Evolutionary conservation across 2,797 vertebrate species (phyloP), one percentile per base, ranked within the genome.

Genomic region (Streptopelia turtur): DNA sequence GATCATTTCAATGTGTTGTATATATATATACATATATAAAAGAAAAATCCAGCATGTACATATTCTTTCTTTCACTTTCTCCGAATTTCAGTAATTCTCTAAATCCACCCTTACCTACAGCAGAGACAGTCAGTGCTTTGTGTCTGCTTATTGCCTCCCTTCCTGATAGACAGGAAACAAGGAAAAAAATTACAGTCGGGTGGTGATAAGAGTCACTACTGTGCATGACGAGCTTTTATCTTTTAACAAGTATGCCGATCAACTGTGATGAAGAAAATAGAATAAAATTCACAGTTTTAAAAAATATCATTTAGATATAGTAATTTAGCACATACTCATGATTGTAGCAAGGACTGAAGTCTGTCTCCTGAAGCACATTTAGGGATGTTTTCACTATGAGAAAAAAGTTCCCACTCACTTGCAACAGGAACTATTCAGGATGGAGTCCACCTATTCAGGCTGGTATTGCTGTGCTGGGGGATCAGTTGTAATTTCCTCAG

Each of bases 121-220:
- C 37, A 83, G 41, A 89, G 24, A 49, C 52, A 94, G 60, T 41
- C 50, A 68, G 35, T 49, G 65, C 57, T 91, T 94, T 90, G 69
- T 88, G 50, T 72, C 82, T 85, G 63, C 75, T 59, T 49, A 60
- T 35, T 87, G 64, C 63, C 30, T 80, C 37, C 71, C 41, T 91
- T 95, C 79, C 89, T 83, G 79, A 35, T 83, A 61, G 47, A 60
- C n/a, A 49, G 77, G 70, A 94, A 94, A 72, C 27, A 72, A 91
- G 77, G 39, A 31, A 82, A 65, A 75, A 69, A 47, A 43, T 23
- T 28, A 35, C 59, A 79, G 1, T 52, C 72, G 66, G 70, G 41
- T 72, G 61, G 37, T 66, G 43, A 87, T 61, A 55, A 77, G 30
- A 81, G 35, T 75, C 74, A 39, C 22, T 72, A 31, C 49, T 80